Evolutionary conservation across 2,113 vertebrate species (phyloP).

Genomic region (Ptychochromis oligacanthus): DNA sequence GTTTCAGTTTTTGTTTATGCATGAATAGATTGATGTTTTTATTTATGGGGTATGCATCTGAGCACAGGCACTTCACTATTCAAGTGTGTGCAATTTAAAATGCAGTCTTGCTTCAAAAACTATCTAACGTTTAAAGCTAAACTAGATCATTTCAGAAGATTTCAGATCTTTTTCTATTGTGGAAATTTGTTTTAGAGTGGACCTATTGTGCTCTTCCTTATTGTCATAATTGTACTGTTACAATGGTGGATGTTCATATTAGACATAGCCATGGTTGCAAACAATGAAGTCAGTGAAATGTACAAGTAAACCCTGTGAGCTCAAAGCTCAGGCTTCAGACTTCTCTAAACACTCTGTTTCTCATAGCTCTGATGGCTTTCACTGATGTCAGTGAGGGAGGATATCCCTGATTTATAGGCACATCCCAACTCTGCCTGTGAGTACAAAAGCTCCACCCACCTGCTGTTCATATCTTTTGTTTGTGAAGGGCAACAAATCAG

Average conservation of each 20-base stretch:
- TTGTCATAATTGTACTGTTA: no score
- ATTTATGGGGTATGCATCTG: background rate
- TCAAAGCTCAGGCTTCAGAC: background rate
- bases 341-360: background rate
- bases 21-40: background rate
- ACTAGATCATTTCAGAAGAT: background rate
- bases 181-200: no score
- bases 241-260: no score
- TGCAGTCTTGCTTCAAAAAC: background rate
- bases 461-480: background rate
- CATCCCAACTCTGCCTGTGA: background rate
- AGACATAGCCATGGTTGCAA: no score
- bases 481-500: background rate
- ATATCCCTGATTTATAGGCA: background rate
- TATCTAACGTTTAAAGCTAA: background rate
- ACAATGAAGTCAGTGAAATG: no score
- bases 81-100: background rate
- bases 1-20: slow-evolving; percentile 3
- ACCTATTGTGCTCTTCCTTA: no score
- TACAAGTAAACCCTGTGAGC: background rate
- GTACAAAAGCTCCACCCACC: background rate
- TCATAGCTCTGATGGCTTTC: background rate
- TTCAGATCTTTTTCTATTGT: no score
- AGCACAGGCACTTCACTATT: background rate
- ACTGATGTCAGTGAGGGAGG: background rate